These are phyloP conservation scores for Polypterus bichir DNA, from an alignment of 2,113 vertebrate species.

Conservation along the genomic window DNA sequence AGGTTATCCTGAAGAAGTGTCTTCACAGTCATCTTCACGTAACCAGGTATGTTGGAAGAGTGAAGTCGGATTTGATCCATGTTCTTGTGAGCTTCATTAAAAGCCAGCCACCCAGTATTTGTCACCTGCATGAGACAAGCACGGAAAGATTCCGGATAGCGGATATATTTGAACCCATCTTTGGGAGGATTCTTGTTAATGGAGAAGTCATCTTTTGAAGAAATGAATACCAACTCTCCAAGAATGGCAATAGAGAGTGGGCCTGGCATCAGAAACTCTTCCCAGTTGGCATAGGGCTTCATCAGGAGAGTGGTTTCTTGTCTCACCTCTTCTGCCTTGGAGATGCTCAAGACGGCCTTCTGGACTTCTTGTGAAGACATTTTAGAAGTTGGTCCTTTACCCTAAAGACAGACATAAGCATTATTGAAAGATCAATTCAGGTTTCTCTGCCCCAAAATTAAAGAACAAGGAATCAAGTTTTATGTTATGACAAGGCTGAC, in stretches of 20 bases:
- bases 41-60: slow-evolving; percentile 19
- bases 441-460: too few species aligned
- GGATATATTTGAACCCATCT: slow-evolving; percentile 8
- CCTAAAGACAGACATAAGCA: too few species aligned
- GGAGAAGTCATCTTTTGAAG: slow-evolving; percentile 11
- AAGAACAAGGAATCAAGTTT: too few species aligned
- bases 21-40: slow-evolving; percentile 22
- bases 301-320: slow-evolving; percentile 23
- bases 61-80: slow-evolving; percentile 29
- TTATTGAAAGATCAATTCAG: too few species aligned
- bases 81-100: slow-evolving; percentile 13
- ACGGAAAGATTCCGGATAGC: slow-evolving; percentile 15
- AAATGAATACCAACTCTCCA: slow-evolving; percentile 18
- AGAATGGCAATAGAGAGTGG: slow-evolving; percentile 20
- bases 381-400: too few species aligned
- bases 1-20: slow-evolving; percentile 21
- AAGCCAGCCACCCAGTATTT: slow-evolving; percentile 13
- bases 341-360: slow-evolving; percentile 12
- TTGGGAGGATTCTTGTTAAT: not conserved
- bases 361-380: not conserved
- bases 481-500: too few species aligned
- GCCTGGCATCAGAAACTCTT: slow-evolving; percentile 16
- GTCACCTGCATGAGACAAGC: slow-evolving; percentile 17
- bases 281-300: slow-evolving; percentile 21
- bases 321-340: slow-evolving; percentile 20